Conservation (phyloP, 2,113 vertebrate genomes). For the Xiphias gladius region DNA sequence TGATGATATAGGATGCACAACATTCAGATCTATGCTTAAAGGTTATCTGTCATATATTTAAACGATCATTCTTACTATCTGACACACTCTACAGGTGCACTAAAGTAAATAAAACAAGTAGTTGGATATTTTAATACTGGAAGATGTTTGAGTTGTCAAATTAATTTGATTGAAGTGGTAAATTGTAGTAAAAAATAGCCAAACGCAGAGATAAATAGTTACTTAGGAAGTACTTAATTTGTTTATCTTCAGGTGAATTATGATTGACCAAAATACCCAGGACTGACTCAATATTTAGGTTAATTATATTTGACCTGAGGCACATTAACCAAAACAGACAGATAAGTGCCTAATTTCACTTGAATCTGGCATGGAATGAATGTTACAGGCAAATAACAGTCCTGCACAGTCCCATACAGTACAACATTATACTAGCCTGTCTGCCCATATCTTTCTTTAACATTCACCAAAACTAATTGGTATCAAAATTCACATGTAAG, state of each 20-base stretch:
- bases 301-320: slow-evolving; percentile 43
- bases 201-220: slow-evolving; percentile 33
- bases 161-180: slow-evolving; percentile 7
- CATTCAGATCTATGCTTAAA: slow-evolving; percentile 6
- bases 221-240: not conserved
- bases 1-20: not conserved
- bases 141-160: not conserved
- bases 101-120: not conserved
- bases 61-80: not conserved
- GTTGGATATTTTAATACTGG: not conserved
- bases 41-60: not conserved
- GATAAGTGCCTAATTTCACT: slow-evolving; percentile 21
- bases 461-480: not conserved
- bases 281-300: slow-evolving; percentile 48
- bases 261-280: slow-evolving; percentile 12
- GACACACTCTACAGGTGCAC: not conserved
- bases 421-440: not conserved
- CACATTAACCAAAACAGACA: slow-evolving; percentile 46
- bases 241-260: slow-evolving; percentile 45
- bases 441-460: not conserved
- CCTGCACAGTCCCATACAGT: not conserved
- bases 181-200: not conserved
- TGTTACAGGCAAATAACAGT: not conserved
- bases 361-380: not conserved
- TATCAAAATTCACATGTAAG: not conserved